Evolutionary conservation across 64 coral and sea anemone genomes (phyloP).

Genomic region (Cladopsammia gracilis): DNA sequence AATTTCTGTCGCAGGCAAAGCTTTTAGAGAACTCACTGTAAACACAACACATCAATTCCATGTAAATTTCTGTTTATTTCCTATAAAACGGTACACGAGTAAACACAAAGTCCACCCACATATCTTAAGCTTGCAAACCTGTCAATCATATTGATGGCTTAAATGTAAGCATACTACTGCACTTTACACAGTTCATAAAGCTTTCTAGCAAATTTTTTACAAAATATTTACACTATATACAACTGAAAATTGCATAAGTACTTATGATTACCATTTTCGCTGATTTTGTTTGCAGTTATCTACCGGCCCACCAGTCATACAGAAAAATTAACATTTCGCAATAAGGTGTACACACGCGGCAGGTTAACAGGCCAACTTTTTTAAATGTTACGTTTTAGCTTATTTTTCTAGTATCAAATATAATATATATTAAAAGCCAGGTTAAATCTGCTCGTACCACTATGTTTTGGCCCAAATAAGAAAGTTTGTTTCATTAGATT

Average conservation of each 20-base stretch:
- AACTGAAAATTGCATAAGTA: conserved; percentile 5
- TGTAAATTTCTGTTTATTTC: conserved; percentile 43
- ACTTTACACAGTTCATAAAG: conserved; percentile 27
- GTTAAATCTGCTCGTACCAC: background rate
- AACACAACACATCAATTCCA: conserved; percentile 18
- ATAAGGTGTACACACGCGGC: background rate
- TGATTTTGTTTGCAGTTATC: conserved; percentile 30
- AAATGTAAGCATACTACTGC: conserved; percentile 9
- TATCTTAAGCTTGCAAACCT: background rate
- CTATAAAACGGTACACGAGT: conserved; percentile 45
- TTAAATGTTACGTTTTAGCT: conserved; percentile 1
- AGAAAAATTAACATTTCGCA: conserved; percentile 16
- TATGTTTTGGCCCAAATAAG: background rate
- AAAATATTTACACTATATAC: conserved; percentile 62
- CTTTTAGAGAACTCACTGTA: background rate
- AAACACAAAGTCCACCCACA: conserved; percentile 17
- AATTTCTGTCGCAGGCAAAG: conserved; percentile 3
- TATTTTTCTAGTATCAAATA: conserved; percentile 39
- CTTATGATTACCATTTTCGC: conserved; percentile 32
- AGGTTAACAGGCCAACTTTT: background rate
- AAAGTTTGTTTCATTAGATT: background rate
- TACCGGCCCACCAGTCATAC: background rate
- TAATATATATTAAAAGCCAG: background rate
- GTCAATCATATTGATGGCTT: conserved; percentile 43
- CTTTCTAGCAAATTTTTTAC: conserved; percentile 42